These are phyloP conservation scores for Microcebus murinus DNA, from an alignment of 2,113 vertebrate genomes.

Conservation along the genomic window DNA sequence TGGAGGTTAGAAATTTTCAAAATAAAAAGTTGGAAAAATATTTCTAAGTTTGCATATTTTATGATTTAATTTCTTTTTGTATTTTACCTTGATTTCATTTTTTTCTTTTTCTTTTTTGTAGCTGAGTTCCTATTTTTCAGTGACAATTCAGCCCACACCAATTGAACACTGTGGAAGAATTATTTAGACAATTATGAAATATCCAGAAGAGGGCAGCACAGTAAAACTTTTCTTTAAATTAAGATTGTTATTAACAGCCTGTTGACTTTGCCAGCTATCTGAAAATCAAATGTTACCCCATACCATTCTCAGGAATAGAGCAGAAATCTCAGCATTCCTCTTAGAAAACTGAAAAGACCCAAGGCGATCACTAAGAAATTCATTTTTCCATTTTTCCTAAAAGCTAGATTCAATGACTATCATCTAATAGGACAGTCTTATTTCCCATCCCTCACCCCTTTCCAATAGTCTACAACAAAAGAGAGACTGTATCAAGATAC, in stretches of 20 bases:
- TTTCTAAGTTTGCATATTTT: background rate
- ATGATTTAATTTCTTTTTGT: background rate
- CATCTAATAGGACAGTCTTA: background rate
- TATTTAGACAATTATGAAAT: background rate
- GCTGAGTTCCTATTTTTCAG: background rate
- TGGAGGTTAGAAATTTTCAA: slow-evolving; percentile 21
- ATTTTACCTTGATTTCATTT: background rate
- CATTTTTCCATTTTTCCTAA: background rate
- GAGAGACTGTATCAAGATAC: background rate
- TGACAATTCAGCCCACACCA: background rate
- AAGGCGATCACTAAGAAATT: background rate
- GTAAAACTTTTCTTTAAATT: background rate
- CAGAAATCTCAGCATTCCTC: background rate
- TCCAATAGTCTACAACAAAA: background rate
- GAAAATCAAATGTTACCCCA: background rate
- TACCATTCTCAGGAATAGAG: background rate
- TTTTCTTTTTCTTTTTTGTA: background rate
- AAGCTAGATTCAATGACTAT: background rate
- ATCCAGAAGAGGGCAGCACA: slow-evolving; percentile 73
- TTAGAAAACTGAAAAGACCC: background rate
- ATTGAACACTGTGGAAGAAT: background rate
- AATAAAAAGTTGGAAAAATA: background rate
- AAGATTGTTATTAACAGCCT: background rate
- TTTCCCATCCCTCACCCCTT: background rate
- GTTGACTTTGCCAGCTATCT: background rate